Percentiles rank a stretch among this genome's conserved stretches.
These are phyloP conservation scores for Linhomoeus sp. DNA, from an alignment of 2,888 invertebrate genomes.

Conservation along the genomic window DNA sequence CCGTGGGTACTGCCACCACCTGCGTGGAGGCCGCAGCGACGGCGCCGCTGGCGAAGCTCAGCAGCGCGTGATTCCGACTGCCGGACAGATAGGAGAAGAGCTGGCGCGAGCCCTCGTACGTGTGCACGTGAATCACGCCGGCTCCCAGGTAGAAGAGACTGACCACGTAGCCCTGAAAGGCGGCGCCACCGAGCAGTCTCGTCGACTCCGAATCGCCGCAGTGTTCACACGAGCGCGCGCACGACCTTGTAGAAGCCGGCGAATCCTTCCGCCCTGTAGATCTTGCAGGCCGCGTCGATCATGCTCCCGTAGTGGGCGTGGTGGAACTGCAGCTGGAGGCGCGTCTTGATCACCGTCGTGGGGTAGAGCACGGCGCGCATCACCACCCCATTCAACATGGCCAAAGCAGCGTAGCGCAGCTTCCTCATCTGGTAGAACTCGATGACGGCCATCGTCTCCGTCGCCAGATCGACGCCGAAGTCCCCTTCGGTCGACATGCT, in stretches of 20 bases:
- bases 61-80: too few species aligned
- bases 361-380: conserved; percentile 55
- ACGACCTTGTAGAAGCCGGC: conserved; percentile 59
- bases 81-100: conserved; percentile 23
- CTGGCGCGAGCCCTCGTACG: conserved; percentile 76
- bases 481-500: too few species aligned
- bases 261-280: conserved; percentile 59
- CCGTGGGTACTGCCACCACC: conserved; percentile 85
- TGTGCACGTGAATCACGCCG: conserved; percentile 73
- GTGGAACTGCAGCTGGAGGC: conserved; percentile 47
- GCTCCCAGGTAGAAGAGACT: conserved; percentile 57
- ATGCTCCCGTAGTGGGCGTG: conserved; percentile 56
- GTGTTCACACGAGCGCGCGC: conserved; percentile 40
- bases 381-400: too few species aligned
- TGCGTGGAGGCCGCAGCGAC: conserved; percentile 46
- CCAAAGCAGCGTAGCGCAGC: too few species aligned
- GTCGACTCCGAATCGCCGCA: neutral
- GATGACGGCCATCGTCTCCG: too few species aligned
- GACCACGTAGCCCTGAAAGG: conserved; percentile 54
- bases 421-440: too few species aligned
- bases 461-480: too few species aligned
- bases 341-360: conserved; percentile 74
- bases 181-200: neutral
- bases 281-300: conserved; percentile 68
- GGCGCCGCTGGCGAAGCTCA: too few species aligned